A percentile compares a stretch with the other conserved stretches of the same genome.
phyloP scores from a whole-genome alignment of 2,113 vertebrate genomes.

The Caloenas nicobarica region DNA sequence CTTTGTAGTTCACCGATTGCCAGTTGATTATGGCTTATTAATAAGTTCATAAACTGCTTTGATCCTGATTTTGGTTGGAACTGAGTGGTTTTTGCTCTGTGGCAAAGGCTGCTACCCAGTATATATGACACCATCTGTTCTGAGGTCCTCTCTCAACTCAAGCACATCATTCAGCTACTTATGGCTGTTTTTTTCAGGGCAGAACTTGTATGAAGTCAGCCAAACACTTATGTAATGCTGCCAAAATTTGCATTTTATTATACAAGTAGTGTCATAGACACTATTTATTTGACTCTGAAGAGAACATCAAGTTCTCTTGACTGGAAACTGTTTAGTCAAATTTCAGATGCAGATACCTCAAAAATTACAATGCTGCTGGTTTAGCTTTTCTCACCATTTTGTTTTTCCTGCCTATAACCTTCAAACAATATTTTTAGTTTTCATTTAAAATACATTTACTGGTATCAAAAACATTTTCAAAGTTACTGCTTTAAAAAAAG shows the following conservation, averaged over 20 bases:
- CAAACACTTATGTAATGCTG: background rate
- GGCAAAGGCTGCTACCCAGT: fast-evolving
- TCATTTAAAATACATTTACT: background rate
- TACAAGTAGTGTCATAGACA: background rate
- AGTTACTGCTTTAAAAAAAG: background rate
- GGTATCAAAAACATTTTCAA: background rate
- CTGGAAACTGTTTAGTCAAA: background rate
- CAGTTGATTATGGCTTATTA: background rate
- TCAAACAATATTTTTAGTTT: background rate
- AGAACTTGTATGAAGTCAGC: background rate
- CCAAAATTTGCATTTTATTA: background rate
- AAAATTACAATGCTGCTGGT: background rate
- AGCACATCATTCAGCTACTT: background rate
- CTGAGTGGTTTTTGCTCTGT: fast-evolving
- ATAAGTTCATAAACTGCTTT: background rate
- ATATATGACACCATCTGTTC: background rate
- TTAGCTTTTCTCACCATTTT: background rate
- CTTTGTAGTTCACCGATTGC: background rate
- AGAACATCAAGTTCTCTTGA: background rate
- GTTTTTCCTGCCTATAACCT: background rate
- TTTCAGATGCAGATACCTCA: background rate
- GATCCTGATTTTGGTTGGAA: background rate
- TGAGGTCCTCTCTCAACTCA: background rate
- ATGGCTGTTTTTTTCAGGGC: background rate
- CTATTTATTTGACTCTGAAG: background rate